Evolutionary conservation across 2,888 invertebrate species (phyloP), one percentile per base, ranked within the genome.

Genomic region (Acrobasis consociella): DNA sequence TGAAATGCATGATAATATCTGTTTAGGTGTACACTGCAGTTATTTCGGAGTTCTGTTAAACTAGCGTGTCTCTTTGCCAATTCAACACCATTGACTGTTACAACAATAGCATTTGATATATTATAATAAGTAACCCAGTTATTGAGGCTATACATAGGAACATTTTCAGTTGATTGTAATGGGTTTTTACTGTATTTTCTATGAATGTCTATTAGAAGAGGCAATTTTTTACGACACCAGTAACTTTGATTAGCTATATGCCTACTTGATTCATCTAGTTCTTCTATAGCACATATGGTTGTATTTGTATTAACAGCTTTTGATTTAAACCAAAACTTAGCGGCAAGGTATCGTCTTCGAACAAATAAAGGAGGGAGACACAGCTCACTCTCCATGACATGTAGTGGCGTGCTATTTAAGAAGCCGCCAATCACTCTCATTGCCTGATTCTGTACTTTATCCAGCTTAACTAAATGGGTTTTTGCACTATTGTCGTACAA

Each of bases 401-500:
- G 67, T 13, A 71, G 65, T 0, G 71, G 69, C 1, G 71, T 67
- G 16, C 58, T 67, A 63, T 56, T 68, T 13, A 71, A 65, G 53
- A 69, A 73, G 9, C 73, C 68, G 9, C 71, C 73, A n/a, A 69
- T 59, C 9, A 66, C 62, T 61, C 70, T 63, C 60, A 70, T 49
- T 1, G 65, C 66, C 51, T 69, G 67, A 63, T 71, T 71, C 62
- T 72, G 75, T 2, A 73, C 31, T 49, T 51, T 67, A 46, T 70
- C 68, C 51, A 73, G 13, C 62, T 70, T 73, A 13, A 38, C 9
- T 42, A 71, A 31, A 51, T 70, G 53, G 5, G 53, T 65, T 58
- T 71, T 63, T 15, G 51, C 38, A 42, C 67, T 65, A 42, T 51
- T 69, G 7, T 64, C 68, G 56, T 66, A 70, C 0, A 75, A 42